A percentile compares a stretch with the other conserved stretches of the same genome.
phyloP scores from a whole-genome alignment of 2,797 vertebrate genomes.

The Dryobates pubescens region DNA sequence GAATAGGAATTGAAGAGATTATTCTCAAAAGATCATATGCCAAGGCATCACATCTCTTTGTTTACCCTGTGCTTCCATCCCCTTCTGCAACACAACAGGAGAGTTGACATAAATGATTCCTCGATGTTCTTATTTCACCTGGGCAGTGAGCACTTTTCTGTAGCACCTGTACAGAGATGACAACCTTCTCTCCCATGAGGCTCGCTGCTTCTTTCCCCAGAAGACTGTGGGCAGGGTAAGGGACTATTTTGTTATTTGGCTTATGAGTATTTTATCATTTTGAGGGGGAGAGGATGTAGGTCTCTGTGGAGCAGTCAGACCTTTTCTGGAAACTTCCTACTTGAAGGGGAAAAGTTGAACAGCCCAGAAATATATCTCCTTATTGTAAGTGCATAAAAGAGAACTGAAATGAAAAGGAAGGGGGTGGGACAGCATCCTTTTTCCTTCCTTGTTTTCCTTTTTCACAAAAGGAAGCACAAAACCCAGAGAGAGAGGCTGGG shows the following conservation, averaged over 20 bases:
- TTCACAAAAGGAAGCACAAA: not conserved
- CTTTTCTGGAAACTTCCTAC: not conserved
- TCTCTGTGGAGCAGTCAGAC: not conserved
- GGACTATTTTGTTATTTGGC: not conserved
- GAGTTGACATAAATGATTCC: not conserved
- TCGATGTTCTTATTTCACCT: not conserved
- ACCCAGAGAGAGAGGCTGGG: not conserved
- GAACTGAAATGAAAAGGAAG: not conserved
- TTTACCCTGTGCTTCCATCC: not conserved
- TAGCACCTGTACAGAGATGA: not conserved
- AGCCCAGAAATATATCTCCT: not conserved
- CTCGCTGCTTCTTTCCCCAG: not conserved
- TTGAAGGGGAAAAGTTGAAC: not conserved
- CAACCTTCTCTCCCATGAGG: not conserved
- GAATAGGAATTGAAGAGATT: not conserved
- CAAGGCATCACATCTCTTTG: not conserved
- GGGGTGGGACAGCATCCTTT: not conserved
- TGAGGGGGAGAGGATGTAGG: not conserved
- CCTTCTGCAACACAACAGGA: not conserved
- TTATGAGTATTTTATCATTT: not conserved
- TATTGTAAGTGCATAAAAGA: not conserved
- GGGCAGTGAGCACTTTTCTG: fast-evolving
- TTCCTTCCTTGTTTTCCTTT: not conserved
- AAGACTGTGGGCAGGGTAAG: not conserved
- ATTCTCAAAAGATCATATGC: not conserved